Conservation (phyloP, 2,797 vertebrate genomes). For the Rhinoraja longicauda region DNA sequence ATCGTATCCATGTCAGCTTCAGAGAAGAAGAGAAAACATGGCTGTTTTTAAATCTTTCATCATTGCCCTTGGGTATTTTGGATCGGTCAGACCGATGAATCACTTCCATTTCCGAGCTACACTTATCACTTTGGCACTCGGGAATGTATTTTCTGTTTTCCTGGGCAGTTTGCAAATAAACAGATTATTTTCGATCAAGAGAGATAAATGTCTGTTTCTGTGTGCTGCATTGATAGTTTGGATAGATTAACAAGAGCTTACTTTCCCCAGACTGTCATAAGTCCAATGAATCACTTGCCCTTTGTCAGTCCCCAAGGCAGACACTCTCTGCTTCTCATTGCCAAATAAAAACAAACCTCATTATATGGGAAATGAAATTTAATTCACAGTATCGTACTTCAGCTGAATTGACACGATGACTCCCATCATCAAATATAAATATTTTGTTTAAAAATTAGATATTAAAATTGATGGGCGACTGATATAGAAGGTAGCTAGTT, state of each 20-base stretch:
- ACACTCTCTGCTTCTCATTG: not conserved
- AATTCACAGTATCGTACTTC: not conserved
- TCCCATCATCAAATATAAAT: not conserved
- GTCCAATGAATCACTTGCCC: constrained; percentile 12
- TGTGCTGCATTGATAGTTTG: not conserved
- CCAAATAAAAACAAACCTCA: not conserved
- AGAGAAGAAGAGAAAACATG: not conserved
- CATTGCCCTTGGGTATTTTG: not conserved
- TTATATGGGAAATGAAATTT: not conserved
- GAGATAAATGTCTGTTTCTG: not conserved
- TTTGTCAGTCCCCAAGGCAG: not conserved
- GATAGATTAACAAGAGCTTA: not conserved
- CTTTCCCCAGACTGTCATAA: not conserved
- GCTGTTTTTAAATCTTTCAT: not conserved
- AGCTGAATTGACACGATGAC: not conserved
- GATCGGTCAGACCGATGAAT: not conserved
- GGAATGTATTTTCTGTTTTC: not conserved
- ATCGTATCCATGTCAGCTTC: not conserved
- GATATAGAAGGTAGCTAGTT: too few species aligned
- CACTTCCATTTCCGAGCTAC: not conserved
- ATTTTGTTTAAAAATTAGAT: not conserved
- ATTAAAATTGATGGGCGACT: not conserved
- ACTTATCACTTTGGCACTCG: not conserved
- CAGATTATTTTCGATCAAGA: not conserved
- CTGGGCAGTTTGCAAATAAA: not conserved